Evolutionary conservation across 1,140 invertebrate genomes (phyloP).

Genomic region (Drosophila grimshawi): DNA sequence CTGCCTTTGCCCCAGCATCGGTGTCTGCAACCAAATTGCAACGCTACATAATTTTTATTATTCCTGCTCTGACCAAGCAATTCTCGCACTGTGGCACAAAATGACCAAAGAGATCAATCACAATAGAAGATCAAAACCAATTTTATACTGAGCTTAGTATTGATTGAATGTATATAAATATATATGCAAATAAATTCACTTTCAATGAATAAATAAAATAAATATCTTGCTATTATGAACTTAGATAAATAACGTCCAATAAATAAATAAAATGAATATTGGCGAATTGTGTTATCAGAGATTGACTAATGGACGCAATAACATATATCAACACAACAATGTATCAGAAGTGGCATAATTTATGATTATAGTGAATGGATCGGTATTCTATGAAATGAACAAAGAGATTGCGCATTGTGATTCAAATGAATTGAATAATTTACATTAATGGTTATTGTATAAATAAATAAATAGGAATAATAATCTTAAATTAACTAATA

Average conservation of each 20-base stretch:
- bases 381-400: neutral
- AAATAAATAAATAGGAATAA: no score
- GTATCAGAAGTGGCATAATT: neutral
- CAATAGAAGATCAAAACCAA: neutral
- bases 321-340: neutral
- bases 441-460: no score
- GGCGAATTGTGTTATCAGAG: no score
- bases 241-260: neutral
- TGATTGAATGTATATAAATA: no score
- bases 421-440: no score
- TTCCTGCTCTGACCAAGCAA: slow-evolving; percentile 58
- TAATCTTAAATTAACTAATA: no score
- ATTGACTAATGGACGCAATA: no score
- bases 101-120: neutral
- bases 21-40: slow-evolving; percentile 62
- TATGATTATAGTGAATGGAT: no score
- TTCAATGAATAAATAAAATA: neutral
- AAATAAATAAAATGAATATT: neutral
- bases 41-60: slow-evolving; percentile 69
- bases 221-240: neutral
- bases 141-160: neutral
- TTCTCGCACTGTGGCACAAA: slow-evolving; percentile 53
- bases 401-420: neutral
- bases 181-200: neutral
- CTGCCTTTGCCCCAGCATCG: neutral